Base-by-base conservation (phyloP, 2,797 vertebrate species). In the Lycodopsis pacificus region DNA sequence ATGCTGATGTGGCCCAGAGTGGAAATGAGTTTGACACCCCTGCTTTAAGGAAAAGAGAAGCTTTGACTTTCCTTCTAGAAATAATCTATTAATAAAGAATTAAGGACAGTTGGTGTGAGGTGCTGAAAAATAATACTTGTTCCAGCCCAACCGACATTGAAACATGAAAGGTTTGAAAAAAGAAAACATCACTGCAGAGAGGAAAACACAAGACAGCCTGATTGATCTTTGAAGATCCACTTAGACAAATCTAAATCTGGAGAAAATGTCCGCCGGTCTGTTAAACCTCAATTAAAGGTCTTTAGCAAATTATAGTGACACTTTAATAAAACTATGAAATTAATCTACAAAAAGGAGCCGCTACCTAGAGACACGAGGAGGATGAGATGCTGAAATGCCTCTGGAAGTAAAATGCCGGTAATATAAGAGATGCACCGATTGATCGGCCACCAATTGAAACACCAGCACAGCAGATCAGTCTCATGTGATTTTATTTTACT, bases 231-330 rank as follows among this genome's bases (percentile, higher is more conserved):
- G 7, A 46, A 46, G 13, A 53, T 34, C 1, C 19, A 59, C 19
- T 72, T 14, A 4, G 14, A 54, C 19, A 56, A 67, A 67, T 7
- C n/a, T 51, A 49, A 30, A 70, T 48, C 34, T 4, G 19, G 61
- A 46, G 17, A 48, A 56, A 64, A 34, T 40, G 46, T 57, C 66
- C 25, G 11, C 11, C 53, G 30, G 22, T 40, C 38, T 70, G 42
- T 51, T 67, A 22, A 54, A 48, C 27, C 34, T 69, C 30, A 67
- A 68, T 59, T 27, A 63, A 51, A 58, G 13, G 19, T 3, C 17
- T 68, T 19, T 7, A 32, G 42, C 4, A 58, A 68, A 75, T 27
- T 17, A 58, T n/a, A 46, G 42, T 20, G 17, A 49, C 71, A 66
- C 8, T 69, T 51, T 10, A 27, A 42, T 5, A 34, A 34, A 34